These are phyloP conservation scores for Darwinula stevensoni DNA, from an alignment of 2,888 invertebrate species.

Conservation along the genomic window DNA sequence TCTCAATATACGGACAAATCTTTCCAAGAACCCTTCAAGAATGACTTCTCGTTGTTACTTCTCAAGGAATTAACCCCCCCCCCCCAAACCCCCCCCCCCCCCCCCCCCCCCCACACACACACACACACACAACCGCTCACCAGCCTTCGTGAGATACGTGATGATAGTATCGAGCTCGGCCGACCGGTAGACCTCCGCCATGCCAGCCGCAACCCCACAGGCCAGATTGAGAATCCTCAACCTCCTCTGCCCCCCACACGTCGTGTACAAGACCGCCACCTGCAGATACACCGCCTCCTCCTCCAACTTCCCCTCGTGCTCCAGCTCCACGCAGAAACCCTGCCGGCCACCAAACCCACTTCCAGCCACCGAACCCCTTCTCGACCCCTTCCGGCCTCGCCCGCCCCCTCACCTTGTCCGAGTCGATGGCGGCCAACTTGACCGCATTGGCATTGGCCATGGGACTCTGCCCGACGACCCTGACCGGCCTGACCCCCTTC, in stretches of 20 bases:
- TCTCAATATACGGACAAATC: no score
- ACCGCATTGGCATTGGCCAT: constrained; percentile 98
- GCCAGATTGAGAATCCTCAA: constrained; percentile 72
- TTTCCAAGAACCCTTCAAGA: no score
- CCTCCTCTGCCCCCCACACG: constrained; percentile 42
- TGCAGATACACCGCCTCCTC: constrained; percentile 84
- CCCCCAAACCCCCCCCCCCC: no score
- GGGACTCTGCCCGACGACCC: constrained; percentile 86
- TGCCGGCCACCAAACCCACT: no score
- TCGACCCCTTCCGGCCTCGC: no score
- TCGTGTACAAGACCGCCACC: constrained; percentile 66
- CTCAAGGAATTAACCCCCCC: no score
- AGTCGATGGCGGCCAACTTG: constrained; percentile 62
- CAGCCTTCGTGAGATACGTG: constrained; percentile 60
- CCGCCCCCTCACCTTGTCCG: constrained; percentile 30
- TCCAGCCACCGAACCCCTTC: no score
- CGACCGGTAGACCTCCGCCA: constrained; percentile 71
- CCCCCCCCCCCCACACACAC: no score
- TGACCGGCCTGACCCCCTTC: constrained; percentile 79
- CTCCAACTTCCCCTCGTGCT: constrained; percentile 93
- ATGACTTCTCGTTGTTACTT: no score
- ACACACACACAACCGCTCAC: no score
- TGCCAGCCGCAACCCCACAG: constrained; percentile 56
- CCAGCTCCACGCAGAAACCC: constrained; percentile 77
- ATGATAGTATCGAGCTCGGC: constrained; percentile 80